Evolutionary conservation across 1,140 invertebrate genomes (phyloP), one percentile per base, ranked within the genome.

Genomic region (Pseudomyrmex flavicornis): DNA sequence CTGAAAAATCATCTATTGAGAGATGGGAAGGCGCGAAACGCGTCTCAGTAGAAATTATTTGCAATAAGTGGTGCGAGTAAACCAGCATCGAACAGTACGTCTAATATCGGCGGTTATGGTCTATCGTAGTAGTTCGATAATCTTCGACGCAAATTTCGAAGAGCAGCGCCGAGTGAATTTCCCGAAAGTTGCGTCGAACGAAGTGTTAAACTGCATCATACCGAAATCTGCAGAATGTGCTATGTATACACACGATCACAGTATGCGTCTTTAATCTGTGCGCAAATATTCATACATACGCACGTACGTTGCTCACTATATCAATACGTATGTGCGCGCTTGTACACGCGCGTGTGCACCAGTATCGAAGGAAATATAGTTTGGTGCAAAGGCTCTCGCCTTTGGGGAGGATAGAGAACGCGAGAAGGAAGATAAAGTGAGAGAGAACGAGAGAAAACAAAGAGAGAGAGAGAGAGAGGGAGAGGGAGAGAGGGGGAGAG

Each of bases 81-180:
- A 69, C 26, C n/a, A 52, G 12, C 15, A 5, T 17, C 20, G 12
- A 17, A 15, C 3, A 50, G 5, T 46, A 26, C 44, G 20, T 20
- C 68, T 69, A 79, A 17, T 52, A 58, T 22, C 10, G 10, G 59
- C n/a, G 73, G 75, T 68, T 52, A 68, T 15, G 35, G 44, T 88
- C 80, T 84, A 84, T 82, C 50, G 70, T 56, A 75, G 70, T 56
- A 75, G 48, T 75, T 82, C 79, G 59, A 82, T 75, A 75, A 82
- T 65, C 79, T 75, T 82, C 7, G 59, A 2, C 35, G 48, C n/a
- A 82, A 82, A 75, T 75, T 75, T 65, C 48, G 58, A 74, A 74
- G 59, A 61, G 72, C 56, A 62, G 52, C 69, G 59, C 15, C 54
- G 26, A 63, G 50, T 54, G 22, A 82, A 82, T 82, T 73, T 72